phyloP scores from a whole-genome alignment of 2,888 invertebrate genomes.

The Drosophila affinis region DNA sequence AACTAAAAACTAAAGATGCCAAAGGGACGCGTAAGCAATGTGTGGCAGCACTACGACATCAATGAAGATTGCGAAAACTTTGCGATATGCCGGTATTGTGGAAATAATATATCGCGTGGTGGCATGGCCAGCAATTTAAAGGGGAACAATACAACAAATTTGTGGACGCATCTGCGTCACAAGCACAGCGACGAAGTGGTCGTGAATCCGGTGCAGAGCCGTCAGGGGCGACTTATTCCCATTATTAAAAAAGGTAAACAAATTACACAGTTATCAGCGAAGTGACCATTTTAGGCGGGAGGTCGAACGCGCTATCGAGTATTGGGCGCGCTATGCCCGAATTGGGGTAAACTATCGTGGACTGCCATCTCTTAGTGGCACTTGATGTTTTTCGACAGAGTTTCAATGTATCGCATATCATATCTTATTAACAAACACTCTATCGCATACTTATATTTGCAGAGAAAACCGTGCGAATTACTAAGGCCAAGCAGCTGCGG shows the following conservation, averaged over 20 bases:
- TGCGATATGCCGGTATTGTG: slow-evolving; percentile 69
- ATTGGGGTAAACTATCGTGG: slow-evolving; percentile 37
- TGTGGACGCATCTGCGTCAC: slow-evolving; percentile 67
- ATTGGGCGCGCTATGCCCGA: slow-evolving; percentile 9
- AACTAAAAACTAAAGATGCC: slow-evolving; percentile 54
- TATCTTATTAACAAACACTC: slow-evolving; percentile 1
- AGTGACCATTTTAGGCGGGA: slow-evolving; percentile 15
- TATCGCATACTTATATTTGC: slow-evolving; percentile 29
- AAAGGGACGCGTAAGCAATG: slow-evolving; percentile 67
- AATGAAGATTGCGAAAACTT: slow-evolving; percentile 70
- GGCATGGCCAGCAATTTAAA: slow-evolving; percentile 72
- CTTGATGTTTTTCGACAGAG: slow-evolving; percentile 17
- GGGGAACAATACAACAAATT: slow-evolving; percentile 67
- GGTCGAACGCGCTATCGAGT: slow-evolving; percentile 33
- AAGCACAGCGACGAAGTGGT: slow-evolving; percentile 67
- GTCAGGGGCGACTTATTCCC: slow-evolving; percentile 33
- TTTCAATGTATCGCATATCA: slow-evolving; percentile 31
- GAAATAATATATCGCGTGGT: slow-evolving; percentile 72
- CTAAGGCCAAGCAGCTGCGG: slow-evolving; percentile 56
- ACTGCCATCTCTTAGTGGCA: slow-evolving; percentile 30
- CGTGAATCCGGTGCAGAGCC: slow-evolving; percentile 59
- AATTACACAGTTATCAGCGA: neutral
- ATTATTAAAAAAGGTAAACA: slow-evolving; percentile 66
- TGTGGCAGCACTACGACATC: slow-evolving; percentile 70
- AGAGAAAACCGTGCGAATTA: slow-evolving; percentile 67